These are phyloP conservation scores for Semnornis frantzii DNA, from an alignment of 2,113 vertebrate species.

Conservation along the genomic window DNA sequence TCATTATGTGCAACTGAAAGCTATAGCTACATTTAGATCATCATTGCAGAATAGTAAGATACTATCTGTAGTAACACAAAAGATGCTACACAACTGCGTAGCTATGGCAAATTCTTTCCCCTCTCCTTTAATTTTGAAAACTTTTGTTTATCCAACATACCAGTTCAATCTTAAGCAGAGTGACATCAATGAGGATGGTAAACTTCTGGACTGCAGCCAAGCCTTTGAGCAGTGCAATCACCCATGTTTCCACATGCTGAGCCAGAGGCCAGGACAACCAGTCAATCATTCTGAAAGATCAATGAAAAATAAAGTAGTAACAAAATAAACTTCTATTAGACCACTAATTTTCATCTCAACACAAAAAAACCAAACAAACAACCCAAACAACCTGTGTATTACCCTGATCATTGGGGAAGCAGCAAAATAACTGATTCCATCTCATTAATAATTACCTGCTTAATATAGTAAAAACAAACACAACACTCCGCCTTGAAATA, in stretches of 20 bases:
- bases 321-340: fast-evolving
- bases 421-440: background rate
- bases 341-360: background rate
- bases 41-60: background rate
- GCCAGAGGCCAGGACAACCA: slow-evolving; percentile 98
- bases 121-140: background rate
- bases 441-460: background rate
- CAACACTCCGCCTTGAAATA: background rate
- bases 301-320: background rate
- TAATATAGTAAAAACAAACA: background rate
- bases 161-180: slow-evolving; percentile 96
- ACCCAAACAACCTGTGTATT: background rate
- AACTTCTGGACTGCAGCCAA: slow-evolving; percentile 98
- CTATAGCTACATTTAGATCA: background rate
- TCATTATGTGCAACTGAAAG: background rate
- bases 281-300: slow-evolving; percentile 93
- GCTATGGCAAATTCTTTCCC: background rate
- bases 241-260: slow-evolving; percentile 96
- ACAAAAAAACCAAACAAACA: background rate
- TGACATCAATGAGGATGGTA: slow-evolving; percentile 98
- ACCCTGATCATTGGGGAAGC: background rate
- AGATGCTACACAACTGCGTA: background rate
- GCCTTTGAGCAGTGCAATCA: slow-evolving; percentile 94
- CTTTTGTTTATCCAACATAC: slow-evolving; percentile 72
- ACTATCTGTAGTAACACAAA: background rate